Percentiles rank a stretch among this genome's conserved stretches.
Conservation (phyloP, 2,797 vertebrate genomes). For the Sebastes itinus region DNA sequence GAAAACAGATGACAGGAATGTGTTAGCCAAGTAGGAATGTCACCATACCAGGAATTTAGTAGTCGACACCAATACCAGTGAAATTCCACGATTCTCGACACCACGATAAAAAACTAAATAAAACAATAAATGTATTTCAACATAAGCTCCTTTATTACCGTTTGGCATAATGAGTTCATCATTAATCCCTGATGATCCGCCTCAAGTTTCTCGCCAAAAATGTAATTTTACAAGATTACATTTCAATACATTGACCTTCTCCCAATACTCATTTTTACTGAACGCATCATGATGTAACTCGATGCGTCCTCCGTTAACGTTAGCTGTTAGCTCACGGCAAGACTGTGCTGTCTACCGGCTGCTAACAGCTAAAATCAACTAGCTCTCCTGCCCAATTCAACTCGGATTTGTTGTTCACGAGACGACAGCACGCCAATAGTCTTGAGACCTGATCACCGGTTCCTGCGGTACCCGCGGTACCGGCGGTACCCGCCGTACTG, state of each 20-base stretch:
- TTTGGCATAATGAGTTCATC: background rate
- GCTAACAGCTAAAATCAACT: background rate
- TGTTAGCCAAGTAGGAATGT: background rate
- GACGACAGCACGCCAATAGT: too few relatives aligned
- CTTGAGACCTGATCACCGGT: too few relatives aligned
- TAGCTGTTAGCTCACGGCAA: too few relatives aligned
- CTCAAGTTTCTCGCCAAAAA: background rate
- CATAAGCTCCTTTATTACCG: background rate
- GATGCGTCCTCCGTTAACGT: background rate
- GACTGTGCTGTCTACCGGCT: too few relatives aligned
- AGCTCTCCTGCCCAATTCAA: too few relatives aligned
- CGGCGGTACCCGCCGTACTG: too few relatives aligned
- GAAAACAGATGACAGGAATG: background rate
- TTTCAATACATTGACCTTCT: background rate
- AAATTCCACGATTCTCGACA: background rate
- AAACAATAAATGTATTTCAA: too few relatives aligned
- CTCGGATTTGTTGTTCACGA: too few relatives aligned
- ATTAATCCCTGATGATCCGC: background rate
- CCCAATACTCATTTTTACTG: background rate
- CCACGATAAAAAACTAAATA: background rate
- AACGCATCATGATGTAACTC: background rate
- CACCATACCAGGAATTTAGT: background rate
- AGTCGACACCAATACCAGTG: background rate
- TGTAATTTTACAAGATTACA: background rate
- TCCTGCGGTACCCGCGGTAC: too few relatives aligned